Percentiles rank a stretch among this genome's conserved stretches.
phyloP scores from a whole-genome alignment of 2,888 invertebrate species.

The Heterodera filipjevi region DNA sequence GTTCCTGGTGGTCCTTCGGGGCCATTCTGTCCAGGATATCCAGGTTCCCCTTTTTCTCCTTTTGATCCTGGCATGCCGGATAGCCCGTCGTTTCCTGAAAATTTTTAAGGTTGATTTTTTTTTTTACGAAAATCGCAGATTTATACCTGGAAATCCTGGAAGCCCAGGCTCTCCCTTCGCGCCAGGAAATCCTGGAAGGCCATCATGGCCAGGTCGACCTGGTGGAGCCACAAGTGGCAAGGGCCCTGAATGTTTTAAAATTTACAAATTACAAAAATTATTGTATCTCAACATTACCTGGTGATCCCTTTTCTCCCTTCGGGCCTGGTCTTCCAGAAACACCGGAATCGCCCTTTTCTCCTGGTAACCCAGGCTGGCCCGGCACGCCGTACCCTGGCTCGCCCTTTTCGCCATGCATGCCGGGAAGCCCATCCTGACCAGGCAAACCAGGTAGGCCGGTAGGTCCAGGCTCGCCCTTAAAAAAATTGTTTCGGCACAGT shows the following conservation, averaged over 20 bases:
- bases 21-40: conserved; percentile 67
- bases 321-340: conserved; percentile 49
- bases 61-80: conserved; percentile 69
- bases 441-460: conserved; percentile 68
- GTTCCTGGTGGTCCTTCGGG: conserved; percentile 65
- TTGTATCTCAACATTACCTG: conserved; percentile 15
- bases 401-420: conserved; percentile 52
- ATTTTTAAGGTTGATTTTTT: conserved; percentile 43
- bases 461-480: conserved; percentile 60
- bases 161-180: conserved; percentile 51
- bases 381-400: conserved; percentile 52
- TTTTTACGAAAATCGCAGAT: not conserved
- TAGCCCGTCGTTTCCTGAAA: conserved; percentile 52
- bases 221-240: conserved; percentile 14
- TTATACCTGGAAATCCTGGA: conserved; percentile 52
- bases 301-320: conserved; percentile 32
- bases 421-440: conserved; percentile 59
- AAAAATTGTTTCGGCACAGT: not conserved
- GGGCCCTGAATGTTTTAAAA: not conserved
- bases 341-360: conserved; percentile 55
- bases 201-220: conserved; percentile 37
- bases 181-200: conserved; percentile 57
- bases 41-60: conserved; percentile 68
- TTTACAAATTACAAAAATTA: not conserved
- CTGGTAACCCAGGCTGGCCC: conserved; percentile 63